Conservation (phyloP, 2,113 vertebrate species). For the western clawed frog (Xenopus tropicalis) region UCB_Xtro_10.0 CM004443.2:162777001-162777500, state of each 20-base stretch:
- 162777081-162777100: constrained; percentile 89
- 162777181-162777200: neutral
- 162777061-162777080: constrained; percentile 92
- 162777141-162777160: neutral
- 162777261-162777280: too few relatives aligned
- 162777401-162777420: too few relatives aligned
- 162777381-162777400: too few relatives aligned
- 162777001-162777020: constrained; percentile 96
- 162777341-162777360: too few relatives aligned
- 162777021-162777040: constrained; percentile 90
- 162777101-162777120: neutral
- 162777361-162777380: too few relatives aligned
- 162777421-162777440: too few relatives aligned
- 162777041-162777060: constrained; percentile 95
- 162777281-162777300: neutral
- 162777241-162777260: too few relatives aligned
- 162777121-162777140: neutral
- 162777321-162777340: too few relatives aligned
- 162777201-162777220: neutral
- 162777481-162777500: too few relatives aligned
- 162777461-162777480: too few relatives aligned
- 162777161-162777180: neutral
- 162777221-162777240: too few relatives aligned
- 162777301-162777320: neutral
- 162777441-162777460: too few relatives aligned